A percentile compares a stretch with the other conserved stretches of the same genome.
Evolutionary conservation across 1,140 invertebrate species (phyloP).

Genomic region (Lordiphosa mommai): DNA sequence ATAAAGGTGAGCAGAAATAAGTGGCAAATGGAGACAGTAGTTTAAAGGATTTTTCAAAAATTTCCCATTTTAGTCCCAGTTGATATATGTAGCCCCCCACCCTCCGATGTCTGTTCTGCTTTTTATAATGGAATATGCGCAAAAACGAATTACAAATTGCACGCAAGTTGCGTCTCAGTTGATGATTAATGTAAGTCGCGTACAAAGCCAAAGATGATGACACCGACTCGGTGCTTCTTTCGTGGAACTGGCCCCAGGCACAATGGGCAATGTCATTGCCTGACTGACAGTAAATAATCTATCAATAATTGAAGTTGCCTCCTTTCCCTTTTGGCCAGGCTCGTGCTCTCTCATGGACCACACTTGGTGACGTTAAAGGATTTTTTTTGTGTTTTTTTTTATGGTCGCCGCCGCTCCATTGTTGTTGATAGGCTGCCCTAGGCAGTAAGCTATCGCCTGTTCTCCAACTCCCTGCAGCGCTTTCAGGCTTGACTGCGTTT

Average conservation of each 20-base stretch:
- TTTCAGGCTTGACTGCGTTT: slow-evolving; percentile 65
- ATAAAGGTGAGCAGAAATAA: slow-evolving; percentile 51
- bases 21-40: no score
- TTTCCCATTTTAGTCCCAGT: no score
- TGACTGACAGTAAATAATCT: slow-evolving; percentile 75
- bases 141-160: slow-evolving; percentile 68
- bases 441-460: not conserved
- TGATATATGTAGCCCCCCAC: slow-evolving; percentile 56
- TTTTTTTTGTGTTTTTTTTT: slow-evolving; percentile 34
- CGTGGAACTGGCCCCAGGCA: slow-evolving; percentile 44
- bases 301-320: slow-evolving; percentile 71
- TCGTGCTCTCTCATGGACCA: slow-evolving; percentile 53
- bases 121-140: slow-evolving; percentile 51
- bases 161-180: slow-evolving; percentile 47
- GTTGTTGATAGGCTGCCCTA: slow-evolving; percentile 22
- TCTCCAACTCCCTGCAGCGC: slow-evolving; percentile 23
- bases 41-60: no score
- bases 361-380: slow-evolving; percentile 70
- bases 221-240: slow-evolving; percentile 54
- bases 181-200: slow-evolving; percentile 76
- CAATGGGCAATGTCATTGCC: slow-evolving; percentile 44
- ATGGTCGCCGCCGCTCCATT: slow-evolving; percentile 32
- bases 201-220: slow-evolving; percentile 33
- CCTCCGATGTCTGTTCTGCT: slow-evolving; percentile 18
- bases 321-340: slow-evolving; percentile 21